Base-by-base conservation (phyloP, 92 coral and sea anemone species). In the Diadumene lineata region DNA sequence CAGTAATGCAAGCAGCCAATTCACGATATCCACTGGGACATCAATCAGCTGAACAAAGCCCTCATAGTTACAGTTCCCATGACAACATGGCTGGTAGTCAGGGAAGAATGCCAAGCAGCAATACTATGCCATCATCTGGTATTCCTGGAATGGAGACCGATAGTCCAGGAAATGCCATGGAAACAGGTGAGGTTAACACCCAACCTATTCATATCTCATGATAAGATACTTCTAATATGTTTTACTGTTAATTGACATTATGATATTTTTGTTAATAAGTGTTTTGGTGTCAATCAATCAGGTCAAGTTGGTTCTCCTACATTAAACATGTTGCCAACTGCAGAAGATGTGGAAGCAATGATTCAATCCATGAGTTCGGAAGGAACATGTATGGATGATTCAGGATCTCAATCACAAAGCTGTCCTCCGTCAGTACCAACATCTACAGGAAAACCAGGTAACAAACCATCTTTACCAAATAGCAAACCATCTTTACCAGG, bases 311-410 rank as follows among this genome's bases (percentile, higher is more conserved):
- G 94, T 28, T 94, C 98, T 32, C 98, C 98, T 27, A 90, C 93
- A 34, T 58, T 94, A 30, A 94, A 94, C 55, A 91, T 92, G 69
- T 57, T 94, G 50, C 98, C 98, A 21, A 94, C 96, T 28, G 92
- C 98, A 24, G 97, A 91, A 60, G 98, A 94, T 84, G 93, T 94
- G 29, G 98, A 94, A 67, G 97, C 97, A 46, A 90, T 94, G 92
- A 94, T 94, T 64, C 92, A 89, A 31, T 91, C 97, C 0, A 91
- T 92, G 80, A 76, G 89, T 27, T 81, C 88, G 62, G 92, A 74
- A 18, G 92, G 77, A 43, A 77, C 83, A 6, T 28, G 58, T 34
- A 77, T 91, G 58, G 75, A 81, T 73, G 80, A 69, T 10, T 71
- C 78, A 13, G 76, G 68, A 50, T 34, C 83, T 1, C 70, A 88